Evolutionary conservation across 1,140 invertebrate genomes (phyloP), one percentile per base, ranked within the genome.

Genomic region (Tenebrio molitor): DNA sequence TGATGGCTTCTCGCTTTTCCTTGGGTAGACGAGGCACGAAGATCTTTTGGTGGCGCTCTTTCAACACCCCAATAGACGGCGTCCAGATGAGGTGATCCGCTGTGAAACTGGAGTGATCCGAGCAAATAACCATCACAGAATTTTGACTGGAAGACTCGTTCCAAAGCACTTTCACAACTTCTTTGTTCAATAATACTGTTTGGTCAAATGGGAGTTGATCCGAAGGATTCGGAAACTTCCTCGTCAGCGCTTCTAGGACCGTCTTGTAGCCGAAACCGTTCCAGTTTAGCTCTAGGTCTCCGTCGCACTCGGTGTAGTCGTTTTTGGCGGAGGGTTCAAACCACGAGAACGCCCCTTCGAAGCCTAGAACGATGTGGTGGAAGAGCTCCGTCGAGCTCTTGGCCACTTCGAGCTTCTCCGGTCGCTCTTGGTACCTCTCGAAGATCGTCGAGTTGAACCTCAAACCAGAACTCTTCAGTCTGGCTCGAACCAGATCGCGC

Each of bases 21-120:
- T 79, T 64, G 0, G 91, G 88, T 39, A 92, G 76, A 10, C 82
- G 72, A 2, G 90, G 91, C n/a, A 79, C 82, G 79, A 93, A 93
- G 2, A 92, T 75, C 15, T 80, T 74, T 2, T 75, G 63, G 76
- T 89, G 83, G 73, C 84, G 84, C 64, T 89, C 86, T 81, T 93
- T 92, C 1, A 93, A 79, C 10, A 92, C 90, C 5, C 90, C 91
- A 39, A 93, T 67, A 0, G 91, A 89, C 0, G 89, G 82, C 1
- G 91, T 92, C n/a, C 90, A 85, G 58, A 93, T 89, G 0, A 91
- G 87, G 81, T 90, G 88, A 77, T 90, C 88, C 6, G 89, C 88
- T 1, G 81, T 77, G 69, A 88, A 87, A 3, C 83, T 62, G 42
- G 86, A 84, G 0, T 88, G 88, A 74, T 91, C 88, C 44, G 83